These are phyloP conservation scores for Microctonus aethiopoides DNA, from an alignment of 2,888 invertebrate species.

Conservation along the genomic window DNA sequence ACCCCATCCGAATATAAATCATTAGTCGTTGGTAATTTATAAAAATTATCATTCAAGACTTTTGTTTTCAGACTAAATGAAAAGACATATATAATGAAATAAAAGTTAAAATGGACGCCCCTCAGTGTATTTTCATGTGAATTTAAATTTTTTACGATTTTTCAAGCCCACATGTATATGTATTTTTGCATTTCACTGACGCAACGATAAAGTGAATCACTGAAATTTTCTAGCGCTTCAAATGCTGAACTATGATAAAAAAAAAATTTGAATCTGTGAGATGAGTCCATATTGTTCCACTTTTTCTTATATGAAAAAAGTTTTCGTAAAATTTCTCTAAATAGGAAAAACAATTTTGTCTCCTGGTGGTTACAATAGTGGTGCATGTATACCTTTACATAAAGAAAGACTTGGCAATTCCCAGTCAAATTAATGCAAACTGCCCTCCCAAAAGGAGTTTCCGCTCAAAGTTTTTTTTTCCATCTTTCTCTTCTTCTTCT, in stretches of 20 bases:
- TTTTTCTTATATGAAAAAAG: neutral
- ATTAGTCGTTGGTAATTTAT: slow-evolving; percentile 3
- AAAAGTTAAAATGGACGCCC: neutral
- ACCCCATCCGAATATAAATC: slow-evolving; percentile 5
- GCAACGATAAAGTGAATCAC: neutral
- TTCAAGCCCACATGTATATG: neutral
- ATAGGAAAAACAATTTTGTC: neutral
- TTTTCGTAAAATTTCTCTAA: neutral
- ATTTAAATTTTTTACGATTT: neutral
- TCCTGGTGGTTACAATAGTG: neutral
- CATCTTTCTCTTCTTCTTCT: slow-evolving; percentile 38
- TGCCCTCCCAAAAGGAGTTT: slow-evolving; percentile 49
- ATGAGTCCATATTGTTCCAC: neutral
- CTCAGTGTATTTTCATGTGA: neutral
- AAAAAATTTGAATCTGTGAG: neutral
- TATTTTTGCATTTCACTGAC: neutral
- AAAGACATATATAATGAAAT: neutral
- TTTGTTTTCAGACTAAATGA: neutral
- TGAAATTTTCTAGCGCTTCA: neutral
- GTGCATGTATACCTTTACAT: slow-evolving; percentile 6
- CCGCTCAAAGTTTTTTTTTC: slow-evolving; percentile 48
- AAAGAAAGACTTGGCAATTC: slow-evolving; percentile 50
- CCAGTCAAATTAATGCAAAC: slow-evolving; percentile 62
- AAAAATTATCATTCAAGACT: neutral
- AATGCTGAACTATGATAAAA: neutral